phyloP scores from a whole-genome alignment of 2,888 invertebrate species.

The Tetragnatha montana region DNA sequence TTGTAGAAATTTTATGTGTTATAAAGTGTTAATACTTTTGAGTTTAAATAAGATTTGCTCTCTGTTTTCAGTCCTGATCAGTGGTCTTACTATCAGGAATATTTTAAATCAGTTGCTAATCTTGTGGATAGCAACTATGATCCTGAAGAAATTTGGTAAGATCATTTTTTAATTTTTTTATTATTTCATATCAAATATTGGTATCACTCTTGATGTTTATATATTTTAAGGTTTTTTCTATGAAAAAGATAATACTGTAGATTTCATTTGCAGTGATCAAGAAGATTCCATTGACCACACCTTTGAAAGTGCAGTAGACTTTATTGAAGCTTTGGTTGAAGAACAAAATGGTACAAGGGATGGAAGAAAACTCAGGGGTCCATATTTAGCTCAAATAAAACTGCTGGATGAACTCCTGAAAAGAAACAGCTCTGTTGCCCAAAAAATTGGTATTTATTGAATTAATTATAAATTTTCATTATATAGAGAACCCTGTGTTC shows the following conservation, averaged over 20 bases:
- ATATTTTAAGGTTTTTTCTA: neutral
- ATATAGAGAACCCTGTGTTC: no score
- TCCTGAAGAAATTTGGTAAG: conserved; percentile 57
- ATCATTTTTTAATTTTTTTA: neutral
- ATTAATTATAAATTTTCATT: no score
- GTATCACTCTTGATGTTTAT: neutral
- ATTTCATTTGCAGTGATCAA: conserved; percentile 18
- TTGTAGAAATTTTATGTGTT: neutral
- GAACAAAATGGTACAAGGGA: conserved; percentile 70
- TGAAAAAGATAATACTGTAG: neutral
- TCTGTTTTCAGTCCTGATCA: conserved; percentile 80
- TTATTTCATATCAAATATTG: neutral
- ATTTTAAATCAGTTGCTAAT: conserved; percentile 84
- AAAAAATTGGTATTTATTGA: conserved; percentile 66
- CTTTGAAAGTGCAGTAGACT: conserved; percentile 74
- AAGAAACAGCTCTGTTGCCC: conserved; percentile 63
- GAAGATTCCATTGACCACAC: conserved; percentile 74
- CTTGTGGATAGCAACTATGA: conserved; percentile 77
- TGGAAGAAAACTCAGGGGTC: conserved; percentile 81
- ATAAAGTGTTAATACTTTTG: neutral
- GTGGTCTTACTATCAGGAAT: conserved; percentile 84
- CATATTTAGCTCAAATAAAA: conserved; percentile 89
- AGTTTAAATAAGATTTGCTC: neutral
- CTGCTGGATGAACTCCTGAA: conserved; percentile 74
- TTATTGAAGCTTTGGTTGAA: conserved; percentile 74